Conservation (phyloP, 2,113 vertebrate species). For the Hippocampus mohnikei region DNA sequence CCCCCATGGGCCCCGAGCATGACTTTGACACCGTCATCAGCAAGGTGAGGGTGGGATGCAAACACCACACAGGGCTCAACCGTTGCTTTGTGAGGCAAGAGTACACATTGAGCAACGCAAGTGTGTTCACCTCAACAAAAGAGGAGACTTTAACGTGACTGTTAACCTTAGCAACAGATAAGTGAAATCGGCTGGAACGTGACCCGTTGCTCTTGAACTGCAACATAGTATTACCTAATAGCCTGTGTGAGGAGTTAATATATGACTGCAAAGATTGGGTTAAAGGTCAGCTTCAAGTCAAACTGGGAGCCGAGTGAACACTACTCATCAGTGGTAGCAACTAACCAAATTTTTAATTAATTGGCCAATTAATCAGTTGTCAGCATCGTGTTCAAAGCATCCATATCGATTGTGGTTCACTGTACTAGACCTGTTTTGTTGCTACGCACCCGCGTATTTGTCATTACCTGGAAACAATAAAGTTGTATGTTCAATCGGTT, state of each 20-base stretch:
- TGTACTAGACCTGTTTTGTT: too few relatives aligned
- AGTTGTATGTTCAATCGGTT: too few relatives aligned
- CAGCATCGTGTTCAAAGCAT: too few relatives aligned
- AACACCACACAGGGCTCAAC: not conserved
- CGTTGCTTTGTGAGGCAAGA: constrained; percentile 16
- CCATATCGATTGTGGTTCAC: too few relatives aligned
- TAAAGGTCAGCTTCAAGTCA: constrained; percentile 54
- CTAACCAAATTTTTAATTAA: too few relatives aligned
- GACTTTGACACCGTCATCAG: constrained; percentile 77
- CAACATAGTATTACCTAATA: constrained; percentile 27
- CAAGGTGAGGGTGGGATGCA: constrained; percentile 51
- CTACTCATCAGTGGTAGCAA: too few relatives aligned
- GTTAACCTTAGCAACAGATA: not conserved
- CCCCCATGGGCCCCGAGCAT: constrained; percentile 81
- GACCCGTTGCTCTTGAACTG: constrained; percentile 6
- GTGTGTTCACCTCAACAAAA: constrained; percentile 14
- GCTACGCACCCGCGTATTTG: too few relatives aligned
- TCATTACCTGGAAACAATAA: too few relatives aligned
- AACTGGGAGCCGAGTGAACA: not conserved
- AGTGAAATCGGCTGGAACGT: constrained; percentile 23
- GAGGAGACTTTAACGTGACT: not conserved
- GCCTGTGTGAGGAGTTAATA: constrained; percentile 50
- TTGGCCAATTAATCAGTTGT: too few relatives aligned
- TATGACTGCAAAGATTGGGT: constrained; percentile 36
- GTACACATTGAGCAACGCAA: constrained; percentile 25